These are phyloP conservation scores for Gymnoscopelus microlampas DNA, from an alignment of 2,797 vertebrate genomes.

Conservation along the genomic window DNA sequence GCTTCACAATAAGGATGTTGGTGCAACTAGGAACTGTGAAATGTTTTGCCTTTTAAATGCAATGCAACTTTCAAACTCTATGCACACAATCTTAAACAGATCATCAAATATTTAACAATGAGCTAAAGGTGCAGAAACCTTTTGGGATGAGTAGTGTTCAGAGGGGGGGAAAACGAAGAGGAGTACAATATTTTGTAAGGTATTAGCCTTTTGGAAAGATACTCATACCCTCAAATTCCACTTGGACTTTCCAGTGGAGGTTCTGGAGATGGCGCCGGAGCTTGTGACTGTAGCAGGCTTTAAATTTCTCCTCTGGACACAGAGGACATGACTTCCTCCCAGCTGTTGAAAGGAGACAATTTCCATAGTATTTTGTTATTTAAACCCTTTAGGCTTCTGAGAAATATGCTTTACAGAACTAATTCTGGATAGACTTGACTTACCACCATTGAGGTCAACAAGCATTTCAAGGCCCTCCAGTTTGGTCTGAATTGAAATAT, in stretches of 20 bases:
- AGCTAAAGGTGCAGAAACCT: too few species aligned
- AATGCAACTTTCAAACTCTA: too few species aligned
- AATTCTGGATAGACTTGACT: slow-evolving; percentile 36
- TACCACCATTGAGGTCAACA: slow-evolving; percentile 84
- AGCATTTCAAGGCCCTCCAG: slow-evolving; percentile 91
- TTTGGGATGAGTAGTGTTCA: too few species aligned
- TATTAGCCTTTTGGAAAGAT: neutral
- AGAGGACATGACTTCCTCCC: slow-evolving; percentile 90
- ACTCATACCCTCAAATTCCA: slow-evolving; percentile 92
- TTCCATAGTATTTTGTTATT: neutral
- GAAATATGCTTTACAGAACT: neutral
- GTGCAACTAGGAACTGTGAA: too few species aligned
- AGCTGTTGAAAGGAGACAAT: slow-evolving; percentile 67
- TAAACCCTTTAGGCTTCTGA: neutral
- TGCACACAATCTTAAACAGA: too few species aligned
- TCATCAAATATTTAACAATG: too few species aligned
- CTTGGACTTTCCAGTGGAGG: slow-evolving; percentile 97
- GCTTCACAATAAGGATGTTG: too few species aligned
- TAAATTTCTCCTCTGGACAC: slow-evolving; percentile 94
- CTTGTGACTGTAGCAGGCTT: slow-evolving; percentile 91
- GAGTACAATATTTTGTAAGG: too few species aligned
- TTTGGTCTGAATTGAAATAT: slow-evolving; percentile 91
- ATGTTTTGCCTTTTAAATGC: too few species aligned
- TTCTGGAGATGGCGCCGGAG: slow-evolving; percentile 94
- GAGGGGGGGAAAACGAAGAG: too few species aligned